Evolutionary conservation across 2,797 vertebrate genomes (phyloP).

Genomic region (Etheostoma nigrum): DNA sequence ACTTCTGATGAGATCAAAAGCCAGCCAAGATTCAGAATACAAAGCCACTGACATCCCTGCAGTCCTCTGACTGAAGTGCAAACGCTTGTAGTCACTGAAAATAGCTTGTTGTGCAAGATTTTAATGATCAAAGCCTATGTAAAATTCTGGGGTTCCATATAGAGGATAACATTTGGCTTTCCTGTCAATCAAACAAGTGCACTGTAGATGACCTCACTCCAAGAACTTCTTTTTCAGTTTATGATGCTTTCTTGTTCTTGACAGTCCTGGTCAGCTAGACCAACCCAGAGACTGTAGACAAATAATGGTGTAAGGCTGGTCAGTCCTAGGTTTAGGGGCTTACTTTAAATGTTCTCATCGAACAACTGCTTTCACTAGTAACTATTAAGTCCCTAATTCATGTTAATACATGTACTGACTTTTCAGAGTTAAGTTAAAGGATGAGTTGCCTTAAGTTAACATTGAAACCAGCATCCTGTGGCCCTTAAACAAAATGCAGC

Average conservation of each 20-base stretch:
- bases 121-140: constrained; percentile 43
- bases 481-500: not conserved
- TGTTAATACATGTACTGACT: not conserved
- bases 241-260: not conserved
- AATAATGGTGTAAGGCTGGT: not conserved
- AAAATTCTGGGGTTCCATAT: constrained; percentile 28
- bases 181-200: constrained; percentile 11
- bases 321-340: not conserved
- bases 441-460: not conserved
- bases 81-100: constrained; percentile 24
- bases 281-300: not conserved
- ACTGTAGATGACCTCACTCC: constrained; percentile 8
- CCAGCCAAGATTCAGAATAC: constrained; percentile 27
- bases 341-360: not conserved
- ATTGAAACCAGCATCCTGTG: not conserved
- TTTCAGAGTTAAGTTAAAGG: not conserved
- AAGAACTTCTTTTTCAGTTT: constrained; percentile 15
- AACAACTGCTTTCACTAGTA: not conserved
- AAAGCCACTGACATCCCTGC: constrained; percentile 42
- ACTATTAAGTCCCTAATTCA: not conserved
- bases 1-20: constrained; percentile 55
- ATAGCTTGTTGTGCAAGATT: constrained; percentile 14
- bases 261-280: not conserved
- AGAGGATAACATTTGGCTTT: constrained; percentile 23
- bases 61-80: constrained; percentile 33